Base-by-base conservation (phyloP, 2,113 vertebrate species). In the Xiphophorus hellerii region DNA sequence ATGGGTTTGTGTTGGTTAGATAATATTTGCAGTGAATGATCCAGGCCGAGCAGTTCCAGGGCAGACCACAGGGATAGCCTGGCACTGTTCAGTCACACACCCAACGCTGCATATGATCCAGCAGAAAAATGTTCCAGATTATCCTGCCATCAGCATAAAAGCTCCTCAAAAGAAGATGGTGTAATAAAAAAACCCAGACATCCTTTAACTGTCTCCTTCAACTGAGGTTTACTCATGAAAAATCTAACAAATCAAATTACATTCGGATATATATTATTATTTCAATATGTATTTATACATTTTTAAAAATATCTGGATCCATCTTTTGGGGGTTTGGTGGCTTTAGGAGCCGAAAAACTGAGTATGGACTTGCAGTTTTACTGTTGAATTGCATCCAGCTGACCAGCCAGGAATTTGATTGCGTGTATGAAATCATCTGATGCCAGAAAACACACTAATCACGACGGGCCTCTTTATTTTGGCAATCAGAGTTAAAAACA, bases 351-450 rank as follows among this genome's bases (percentile, higher is more conserved):
- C 27, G 75, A 1, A 15, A 69, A 67, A 77, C 75, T 77, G 83
- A 71, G n/a, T 2, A 39, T 69, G 39, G 86, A 87, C 77, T 88
- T 74, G 82, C 60, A 65, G n/a, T 61, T 84, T 86, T 75, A 25
- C 51, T 67, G 78, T 67, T 75, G 83, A 86, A 83, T 69, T 65
- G 73, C 76, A 73, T 87, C 89, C 87, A 91, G 87, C 88, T 91
- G 87, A 88, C 77, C 85, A 84, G 89, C 61, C 81, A 87, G 91
- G 90, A 91, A 90, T 91, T 74, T 90, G 91, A 91, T 88, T 84
- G 91, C 91, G 90, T 91, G 88, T 89, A 82, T 89, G 87, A 87
- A 91, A 92, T 88, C 90, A 92, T 91, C 90, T 88, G 88, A 90
- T 87, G 88, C 89, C 85, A 92, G 73, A 87, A 86, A 84, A 83